These are phyloP conservation scores for Ecliptopera silaceata DNA, from an alignment of 2,888 invertebrate genomes.

Conservation along the genomic window DNA sequence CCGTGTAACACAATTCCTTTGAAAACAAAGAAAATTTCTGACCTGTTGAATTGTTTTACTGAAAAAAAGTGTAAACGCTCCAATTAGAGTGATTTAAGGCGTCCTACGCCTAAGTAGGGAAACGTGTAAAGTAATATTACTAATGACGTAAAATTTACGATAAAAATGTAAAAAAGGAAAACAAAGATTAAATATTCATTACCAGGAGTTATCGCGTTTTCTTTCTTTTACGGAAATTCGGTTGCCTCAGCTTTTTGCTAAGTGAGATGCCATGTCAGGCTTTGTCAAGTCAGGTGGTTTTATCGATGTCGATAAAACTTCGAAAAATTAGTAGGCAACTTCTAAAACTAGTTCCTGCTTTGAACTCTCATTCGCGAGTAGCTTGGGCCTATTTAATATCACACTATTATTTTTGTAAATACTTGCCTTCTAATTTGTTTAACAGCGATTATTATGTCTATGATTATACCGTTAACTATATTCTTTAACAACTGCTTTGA, in stretches of 20 bases:
- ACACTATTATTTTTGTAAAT: too few relatives aligned
- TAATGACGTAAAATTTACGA: conserved; percentile 66
- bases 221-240: conserved; percentile 54
- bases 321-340: neutral
- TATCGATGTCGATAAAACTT: conserved; percentile 48
- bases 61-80: conserved; percentile 4
- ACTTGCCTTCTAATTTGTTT: too few relatives aligned
- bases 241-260: conserved; percentile 48
- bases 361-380: too few relatives aligned
- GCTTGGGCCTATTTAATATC: too few relatives aligned
- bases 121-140: conserved; percentile 66
- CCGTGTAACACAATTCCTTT: neutral
- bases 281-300: conserved; percentile 26
- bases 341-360: too few relatives aligned
- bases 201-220: conserved; percentile 65
- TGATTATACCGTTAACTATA: too few relatives aligned
- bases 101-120: conserved; percentile 49
- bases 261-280: conserved; percentile 37
- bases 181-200: conserved; percentile 78
- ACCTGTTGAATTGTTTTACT: conserved; percentile 21
- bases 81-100: conserved; percentile 29
- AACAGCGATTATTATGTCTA: too few relatives aligned
- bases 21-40: neutral
- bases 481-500: too few relatives aligned
- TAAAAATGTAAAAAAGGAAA: conserved; percentile 56